Evolutionary conservation across 1,140 invertebrate genomes (phyloP), one percentile per base, ranked within the genome.

Genomic region (Riptortus pedestris): DNA sequence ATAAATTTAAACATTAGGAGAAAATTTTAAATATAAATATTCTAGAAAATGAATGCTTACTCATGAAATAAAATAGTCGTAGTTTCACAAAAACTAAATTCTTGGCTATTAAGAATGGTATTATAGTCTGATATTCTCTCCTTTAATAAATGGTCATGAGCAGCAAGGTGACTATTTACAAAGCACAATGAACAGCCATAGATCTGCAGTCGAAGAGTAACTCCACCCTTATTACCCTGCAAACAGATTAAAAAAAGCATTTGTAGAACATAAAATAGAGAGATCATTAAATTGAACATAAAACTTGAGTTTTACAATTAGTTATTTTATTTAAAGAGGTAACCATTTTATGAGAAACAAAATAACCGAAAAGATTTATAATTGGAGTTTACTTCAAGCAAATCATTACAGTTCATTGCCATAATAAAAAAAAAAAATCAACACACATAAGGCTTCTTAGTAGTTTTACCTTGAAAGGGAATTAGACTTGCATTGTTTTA

Each of bases 141-240:
- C 38, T 84, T 78, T 52, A 91, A 75, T 60, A 86, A 79, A 65
- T 91, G 79, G 70, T 92, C 90, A 72, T 96, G 92, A 18, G 93
- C 86, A 26, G 91, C 86, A 61, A 96, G 75, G 75, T 97, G 93
- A 33, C 85, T 81, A 70, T 96, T 96, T 0, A 96, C 85, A 31
- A 95, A 79, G 70, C 90, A 93, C 28, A 96, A 70, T 16, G 88
- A 92, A 66, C 86, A 85, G 12, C 91, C 93, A 72, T 91, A 90
- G 11, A 92, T 78, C 68, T 87, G 88, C 67, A 96, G 82, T 57
- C 93, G 79, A 52, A 94, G 80, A 71, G 87, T 92, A 0, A 94
- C 87, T 2, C 88, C 93, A 22, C 94, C 93, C 81, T 96, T 97
- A 74, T 96, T 96, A 61, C 93, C 93, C 91, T 93, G 74, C n/a